phyloP scores from a whole-genome alignment of 2,888 invertebrate genomes.

The Epistrophe grossulariae region DNA sequence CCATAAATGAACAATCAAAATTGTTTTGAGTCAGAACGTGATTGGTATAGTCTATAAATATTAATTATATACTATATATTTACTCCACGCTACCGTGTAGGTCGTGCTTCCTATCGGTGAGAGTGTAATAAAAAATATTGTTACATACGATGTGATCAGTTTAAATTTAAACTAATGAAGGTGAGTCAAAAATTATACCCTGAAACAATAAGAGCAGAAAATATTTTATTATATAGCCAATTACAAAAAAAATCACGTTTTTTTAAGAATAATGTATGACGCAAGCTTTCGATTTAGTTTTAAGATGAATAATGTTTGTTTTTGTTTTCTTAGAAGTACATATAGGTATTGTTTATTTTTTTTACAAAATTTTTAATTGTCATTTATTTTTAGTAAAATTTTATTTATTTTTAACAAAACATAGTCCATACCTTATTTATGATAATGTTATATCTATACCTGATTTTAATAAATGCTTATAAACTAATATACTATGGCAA shows the following conservation, averaged over 20 bases:
- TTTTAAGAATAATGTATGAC: background rate
- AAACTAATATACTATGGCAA: too few relatives aligned
- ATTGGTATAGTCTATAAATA: constrained; percentile 14
- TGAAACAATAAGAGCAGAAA: constrained; percentile 2
- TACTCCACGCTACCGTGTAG: background rate
- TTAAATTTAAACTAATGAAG: constrained; percentile 27
- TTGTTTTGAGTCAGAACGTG: constrained; percentile 24
- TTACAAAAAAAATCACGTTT: background rate
- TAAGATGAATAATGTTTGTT: background rate
- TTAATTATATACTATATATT: constrained; percentile 9
- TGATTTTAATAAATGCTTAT: too few relatives aligned
- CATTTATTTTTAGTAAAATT: too few relatives aligned
- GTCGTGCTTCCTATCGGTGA: constrained; percentile 42
- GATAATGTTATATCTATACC: too few relatives aligned
- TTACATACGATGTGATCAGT: constrained; percentile 40
- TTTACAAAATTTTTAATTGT: background rate
- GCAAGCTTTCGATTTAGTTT: constrained; percentile 4
- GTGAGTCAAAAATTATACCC: constrained; percentile 21
- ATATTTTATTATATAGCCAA: background rate
- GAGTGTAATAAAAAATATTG: constrained; percentile 43
- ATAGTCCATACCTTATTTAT: too few relatives aligned
- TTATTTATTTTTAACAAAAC: too few relatives aligned
- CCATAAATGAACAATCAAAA: constrained; percentile 11
- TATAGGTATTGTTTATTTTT: background rate
- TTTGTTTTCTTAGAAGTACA: background rate